A percentile compares a stretch with the other conserved stretches of the same genome.
phyloP scores from a whole-genome alignment of 2,888 invertebrate species.

The Spilosoma lubricipeda region DNA sequence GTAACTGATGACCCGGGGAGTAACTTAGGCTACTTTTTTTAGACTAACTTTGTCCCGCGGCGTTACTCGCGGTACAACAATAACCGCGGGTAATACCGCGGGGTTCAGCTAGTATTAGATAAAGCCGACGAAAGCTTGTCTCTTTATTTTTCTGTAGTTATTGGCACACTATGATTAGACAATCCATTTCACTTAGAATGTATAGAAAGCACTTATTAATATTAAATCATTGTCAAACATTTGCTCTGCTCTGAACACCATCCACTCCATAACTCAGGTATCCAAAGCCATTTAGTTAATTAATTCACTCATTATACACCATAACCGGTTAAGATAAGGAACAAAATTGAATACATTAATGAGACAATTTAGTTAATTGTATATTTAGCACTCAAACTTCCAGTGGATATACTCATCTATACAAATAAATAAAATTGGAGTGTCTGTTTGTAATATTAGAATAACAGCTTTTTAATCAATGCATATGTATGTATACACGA shows the following conservation, averaged over 20 bases:
- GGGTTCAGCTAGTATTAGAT: no score
- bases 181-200: neutral
- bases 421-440: no score
- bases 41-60: no score
- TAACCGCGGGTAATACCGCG: no score
- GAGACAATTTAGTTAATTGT: slow-evolving; percentile 7
- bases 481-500: no score
- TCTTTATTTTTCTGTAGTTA: neutral
- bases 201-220: slow-evolving; percentile 34
- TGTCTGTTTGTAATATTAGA: no score
- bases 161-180: neutral
- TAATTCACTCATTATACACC: slow-evolving; percentile 34
- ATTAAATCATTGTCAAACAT: slow-evolving; percentile 39
- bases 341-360: slow-evolving; percentile 15
- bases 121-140: neutral
- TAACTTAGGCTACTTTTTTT: no score
- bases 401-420: neutral
- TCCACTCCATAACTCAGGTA: slow-evolving; percentile 6
- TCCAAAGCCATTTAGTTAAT: slow-evolving; percentile 44
- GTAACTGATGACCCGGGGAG: no score
- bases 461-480: no score
- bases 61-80: no score
- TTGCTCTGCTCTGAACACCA: slow-evolving; percentile 26
- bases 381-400: slow-evolving; percentile 18
- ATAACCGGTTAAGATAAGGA: slow-evolving; percentile 1